phyloP scores from a whole-genome alignment of 2,888 invertebrate genomes.

The Chirona hameri region DNA sequence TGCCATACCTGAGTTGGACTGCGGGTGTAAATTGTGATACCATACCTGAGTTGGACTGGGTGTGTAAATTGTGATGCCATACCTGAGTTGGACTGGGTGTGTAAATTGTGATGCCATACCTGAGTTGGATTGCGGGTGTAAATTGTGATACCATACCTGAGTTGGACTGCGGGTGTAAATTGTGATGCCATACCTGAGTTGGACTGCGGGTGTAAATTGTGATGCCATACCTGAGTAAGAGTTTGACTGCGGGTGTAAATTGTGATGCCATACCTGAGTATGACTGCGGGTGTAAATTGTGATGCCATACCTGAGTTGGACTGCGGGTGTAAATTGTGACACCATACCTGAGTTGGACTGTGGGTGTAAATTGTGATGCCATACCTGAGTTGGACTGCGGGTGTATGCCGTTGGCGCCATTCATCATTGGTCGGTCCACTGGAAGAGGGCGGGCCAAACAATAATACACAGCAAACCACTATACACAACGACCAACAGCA shows the following conservation, averaged over 20 bases:
- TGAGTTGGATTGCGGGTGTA: too few relatives aligned
- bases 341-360: background rate
- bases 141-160: too few relatives aligned
- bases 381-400: slow-evolving; percentile 32
- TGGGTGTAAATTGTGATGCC: slow-evolving; percentile 31
- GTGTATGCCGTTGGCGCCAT: slow-evolving; percentile 27
- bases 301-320: slow-evolving; percentile 25
- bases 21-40: background rate
- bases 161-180: too few relatives aligned
- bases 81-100: too few relatives aligned
- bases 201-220: too few relatives aligned
- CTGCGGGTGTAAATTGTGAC: slow-evolving; percentile 33
- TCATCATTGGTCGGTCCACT: slow-evolving; percentile 29
- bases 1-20: background rate
- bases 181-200: too few relatives aligned
- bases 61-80: too few relatives aligned
- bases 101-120: too few relatives aligned
- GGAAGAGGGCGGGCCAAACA: slow-evolving; percentile 25
- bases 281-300: background rate
- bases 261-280: too few relatives aligned
- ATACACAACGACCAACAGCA: background rate
- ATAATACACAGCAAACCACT: background rate
- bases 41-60: too few relatives aligned
- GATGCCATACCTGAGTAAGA: background rate
- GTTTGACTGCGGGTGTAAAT: too few relatives aligned